These are phyloP conservation scores for Oceanodroma tethys DNA, from an alignment of 2,113 vertebrate genomes.

Conservation along the genomic window DNA sequence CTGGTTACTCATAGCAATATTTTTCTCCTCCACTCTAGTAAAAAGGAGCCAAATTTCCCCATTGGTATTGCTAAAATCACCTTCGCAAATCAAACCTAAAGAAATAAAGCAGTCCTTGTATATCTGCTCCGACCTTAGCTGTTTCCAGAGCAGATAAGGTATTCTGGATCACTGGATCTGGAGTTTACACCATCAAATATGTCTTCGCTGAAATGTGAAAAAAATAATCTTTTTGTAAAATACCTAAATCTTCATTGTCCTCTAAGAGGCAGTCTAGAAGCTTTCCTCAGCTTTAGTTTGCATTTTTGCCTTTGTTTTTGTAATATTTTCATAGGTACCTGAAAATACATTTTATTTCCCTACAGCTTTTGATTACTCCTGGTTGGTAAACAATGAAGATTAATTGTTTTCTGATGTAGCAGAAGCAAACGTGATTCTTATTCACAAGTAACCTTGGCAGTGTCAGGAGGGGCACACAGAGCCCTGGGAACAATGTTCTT, in stretches of 20 bases:
- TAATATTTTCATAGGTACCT: not conserved
- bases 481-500: not conserved
- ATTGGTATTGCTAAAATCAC: not conserved
- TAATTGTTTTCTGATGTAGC: slow-evolving; percentile 48
- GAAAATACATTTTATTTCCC: slow-evolving; percentile 7
- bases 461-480: not conserved
- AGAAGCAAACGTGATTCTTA: slow-evolving; percentile 29
- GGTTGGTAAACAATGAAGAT: slow-evolving; percentile 44
- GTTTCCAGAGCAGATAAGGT: not conserved
- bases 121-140: not conserved
- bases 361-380: slow-evolving; percentile 16
- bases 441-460: slow-evolving; percentile 33
- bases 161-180: not conserved
- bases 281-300: not conserved
- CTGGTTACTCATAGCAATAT: not conserved
- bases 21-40: not conserved
- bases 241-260: not conserved
- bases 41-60: not conserved
- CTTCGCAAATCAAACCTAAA: not conserved
- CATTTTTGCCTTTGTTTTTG: not conserved
- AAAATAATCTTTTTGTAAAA: not conserved
- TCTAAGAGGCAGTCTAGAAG: not conserved
- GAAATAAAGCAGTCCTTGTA: not conserved
- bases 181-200: not conserved
- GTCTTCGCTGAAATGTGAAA: not conserved